These are phyloP conservation scores for Crax fasciolata DNA, from an alignment of 2,797 vertebrate species.

Conservation along the genomic window DNA sequence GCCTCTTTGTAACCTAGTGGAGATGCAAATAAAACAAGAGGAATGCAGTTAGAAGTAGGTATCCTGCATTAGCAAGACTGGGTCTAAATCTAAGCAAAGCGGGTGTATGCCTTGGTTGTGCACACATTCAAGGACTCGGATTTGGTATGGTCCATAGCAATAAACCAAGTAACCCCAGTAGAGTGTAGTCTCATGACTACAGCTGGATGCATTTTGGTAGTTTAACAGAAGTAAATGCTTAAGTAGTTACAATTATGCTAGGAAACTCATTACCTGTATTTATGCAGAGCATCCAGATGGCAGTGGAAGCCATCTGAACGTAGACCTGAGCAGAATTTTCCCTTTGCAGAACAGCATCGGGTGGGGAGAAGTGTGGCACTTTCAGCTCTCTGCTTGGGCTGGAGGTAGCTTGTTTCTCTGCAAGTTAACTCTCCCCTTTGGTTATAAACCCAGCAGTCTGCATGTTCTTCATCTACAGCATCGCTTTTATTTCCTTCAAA, in stretches of 20 bases:
- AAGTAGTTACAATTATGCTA: not conserved
- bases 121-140: not conserved
- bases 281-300: not conserved
- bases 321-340: not conserved
- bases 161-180: not conserved
- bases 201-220: not conserved
- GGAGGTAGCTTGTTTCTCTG: not conserved
- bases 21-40: constrained; percentile 23
- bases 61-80: not conserved
- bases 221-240: constrained; percentile 11
- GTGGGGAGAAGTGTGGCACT: not conserved
- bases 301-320: not conserved
- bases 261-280: not conserved
- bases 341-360: not conserved
- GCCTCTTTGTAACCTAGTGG: not conserved
- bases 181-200: not conserved
- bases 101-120: not conserved
- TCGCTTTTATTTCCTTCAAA: not conserved
- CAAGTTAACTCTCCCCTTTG: not conserved
- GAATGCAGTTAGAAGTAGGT: constrained; percentile 19
- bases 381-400: not conserved
- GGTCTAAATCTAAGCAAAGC: not conserved
- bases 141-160: constrained; percentile 13
- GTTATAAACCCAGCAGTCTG: not conserved
- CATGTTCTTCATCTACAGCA: not conserved